These are phyloP conservation scores for Notothenia coriiceps DNA, from an alignment of 2,113 vertebrate species.

Conservation along the genomic window DNA sequence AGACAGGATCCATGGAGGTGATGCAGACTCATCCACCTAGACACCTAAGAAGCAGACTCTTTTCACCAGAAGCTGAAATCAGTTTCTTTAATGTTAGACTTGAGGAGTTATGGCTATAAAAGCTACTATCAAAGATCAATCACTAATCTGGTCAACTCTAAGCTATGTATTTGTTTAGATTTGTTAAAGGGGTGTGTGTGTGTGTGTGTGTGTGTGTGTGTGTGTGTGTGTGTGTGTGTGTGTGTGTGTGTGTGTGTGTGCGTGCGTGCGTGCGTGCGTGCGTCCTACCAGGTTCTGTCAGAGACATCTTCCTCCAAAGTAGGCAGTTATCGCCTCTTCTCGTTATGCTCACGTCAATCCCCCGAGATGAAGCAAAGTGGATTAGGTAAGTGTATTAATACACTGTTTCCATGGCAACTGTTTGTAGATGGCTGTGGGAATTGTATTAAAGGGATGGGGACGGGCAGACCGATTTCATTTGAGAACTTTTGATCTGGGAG, in stretches of 20 bases:
- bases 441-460: constrained; percentile 6
- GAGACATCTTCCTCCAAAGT: constrained; percentile 92
- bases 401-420: constrained; percentile 22
- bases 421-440: constrained; percentile 10
- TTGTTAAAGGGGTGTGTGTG: neutral
- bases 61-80: neutral
- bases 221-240: neutral
- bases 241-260: neutral
- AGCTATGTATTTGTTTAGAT: neutral
- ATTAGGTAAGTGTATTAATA: constrained; percentile 88
- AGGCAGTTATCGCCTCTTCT: constrained; percentile 94
- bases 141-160: neutral
- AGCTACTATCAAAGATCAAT: neutral
- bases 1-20: constrained; percentile 99
- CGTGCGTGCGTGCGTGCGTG: neutral
- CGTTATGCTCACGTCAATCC: constrained; percentile 92
- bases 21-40: neutral
- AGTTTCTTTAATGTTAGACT: neutral
- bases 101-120: neutral
- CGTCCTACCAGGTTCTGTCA: constrained; percentile 90
- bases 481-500: neutral
- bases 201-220: neutral
- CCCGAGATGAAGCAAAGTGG: constrained; percentile 98
- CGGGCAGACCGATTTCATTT: neutral
- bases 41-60: no score